Base-by-base conservation (phyloP, 1,140 invertebrate species). In the Tachypleus tridentatus region DNA sequence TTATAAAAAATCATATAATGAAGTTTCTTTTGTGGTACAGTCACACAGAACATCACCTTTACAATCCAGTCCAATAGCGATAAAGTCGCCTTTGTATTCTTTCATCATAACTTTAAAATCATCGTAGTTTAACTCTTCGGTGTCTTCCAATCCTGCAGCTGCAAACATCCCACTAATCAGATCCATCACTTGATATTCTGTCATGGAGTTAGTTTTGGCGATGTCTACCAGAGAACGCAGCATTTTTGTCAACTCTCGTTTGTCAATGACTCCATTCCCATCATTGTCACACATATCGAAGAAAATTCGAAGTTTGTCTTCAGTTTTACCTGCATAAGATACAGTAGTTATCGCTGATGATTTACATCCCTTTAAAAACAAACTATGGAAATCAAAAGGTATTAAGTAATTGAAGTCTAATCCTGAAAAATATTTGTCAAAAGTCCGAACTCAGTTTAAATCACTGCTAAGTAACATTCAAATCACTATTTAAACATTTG, bases 271-370 rank as follows among this genome's bases (percentile, higher is more conserved):
- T 0, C 94, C 95, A 72, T 94, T 95, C 4, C 90, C 83, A 74
- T 98, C 93, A 70, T 94, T 90, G 75, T 98, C 96, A 74, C 96
- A 99, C 97, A 99, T 98, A 73, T 97, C 91, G 73, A 98, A 99
- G 64, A 99, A 91, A 49, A 98, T 94, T 10, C 95, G 82, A 9
- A 98, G 77, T 75, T 98, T 99, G 72, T 98, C 94, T 71, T 98
- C 93, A 4, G 92, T 93, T 72, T 91, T 90, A 0, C 95, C 95
- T 58, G 88, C 80, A 29, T 29, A 29, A 29, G 29, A 29, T 29
- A 29, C 29, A 29, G 2, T 29, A 29, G 29, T 29, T 29, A 29
- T 29, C 29, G 29, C 29, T 29, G 29, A 0, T 29, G 29, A 29
- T 29, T 29, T 29, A 29, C 29, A 29, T 29, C 29, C 29, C 29